Evolutionary conservation across 2,113 vertebrate species (phyloP).

Genomic region (Eurypyga helias): DNA sequence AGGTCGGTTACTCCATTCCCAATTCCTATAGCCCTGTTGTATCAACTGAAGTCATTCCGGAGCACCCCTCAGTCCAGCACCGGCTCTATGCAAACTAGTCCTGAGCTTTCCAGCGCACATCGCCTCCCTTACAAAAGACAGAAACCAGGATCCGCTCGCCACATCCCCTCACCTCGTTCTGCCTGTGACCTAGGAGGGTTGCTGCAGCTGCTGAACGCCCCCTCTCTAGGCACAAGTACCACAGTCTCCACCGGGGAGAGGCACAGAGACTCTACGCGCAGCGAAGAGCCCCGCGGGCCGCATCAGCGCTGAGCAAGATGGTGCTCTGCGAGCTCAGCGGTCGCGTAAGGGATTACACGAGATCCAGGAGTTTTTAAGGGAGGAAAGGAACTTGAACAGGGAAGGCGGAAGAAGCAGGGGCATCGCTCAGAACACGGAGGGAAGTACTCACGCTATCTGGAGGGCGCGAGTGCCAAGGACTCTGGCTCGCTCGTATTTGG

Average conservation of each 20-base stretch:
- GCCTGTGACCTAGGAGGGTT: not conserved
- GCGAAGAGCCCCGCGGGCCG: accelerated
- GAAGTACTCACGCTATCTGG: slow-evolving; percentile 92
- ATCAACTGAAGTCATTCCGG: not conserved
- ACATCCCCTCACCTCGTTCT: not conserved
- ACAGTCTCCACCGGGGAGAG: not conserved
- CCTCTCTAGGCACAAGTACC: not conserved
- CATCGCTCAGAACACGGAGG: accelerated
- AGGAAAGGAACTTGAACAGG: not conserved
- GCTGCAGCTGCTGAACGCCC: not conserved
- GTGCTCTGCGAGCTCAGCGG: not conserved
- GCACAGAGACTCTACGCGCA: not conserved
- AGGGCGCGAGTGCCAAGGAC: slow-evolving; percentile 95
- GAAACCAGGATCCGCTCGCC: not conserved
- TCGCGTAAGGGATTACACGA: accelerated
- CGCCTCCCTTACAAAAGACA: not conserved
- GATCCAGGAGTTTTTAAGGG: not conserved
- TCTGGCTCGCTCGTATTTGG: slow-evolving; percentile 93
- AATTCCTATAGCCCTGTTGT: not conserved
- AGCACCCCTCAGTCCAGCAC: not conserved
- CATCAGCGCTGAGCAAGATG: not conserved
- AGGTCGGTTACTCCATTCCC: not conserved
- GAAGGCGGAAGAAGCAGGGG: not conserved
- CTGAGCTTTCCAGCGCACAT: not conserved
- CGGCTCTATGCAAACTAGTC: not conserved